Evolutionary conservation across 2,888 invertebrate genomes (phyloP).

Genomic region (Slavum lentiscoides): DNA sequence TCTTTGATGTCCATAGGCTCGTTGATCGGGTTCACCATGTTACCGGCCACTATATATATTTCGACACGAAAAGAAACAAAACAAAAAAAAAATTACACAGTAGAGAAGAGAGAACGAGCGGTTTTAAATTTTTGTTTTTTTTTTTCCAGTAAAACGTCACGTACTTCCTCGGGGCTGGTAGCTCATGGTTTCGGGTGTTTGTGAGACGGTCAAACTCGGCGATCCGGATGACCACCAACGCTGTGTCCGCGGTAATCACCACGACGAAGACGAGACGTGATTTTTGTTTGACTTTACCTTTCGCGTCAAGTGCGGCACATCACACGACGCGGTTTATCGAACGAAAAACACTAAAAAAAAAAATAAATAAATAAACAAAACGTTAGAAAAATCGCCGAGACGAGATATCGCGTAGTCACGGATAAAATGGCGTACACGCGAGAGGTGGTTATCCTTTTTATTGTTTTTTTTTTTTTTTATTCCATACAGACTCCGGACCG

Average conservation of each 20-base stretch:
- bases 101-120: neutral
- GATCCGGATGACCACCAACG: too few species aligned
- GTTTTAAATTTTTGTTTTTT: too few species aligned
- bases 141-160: neutral
- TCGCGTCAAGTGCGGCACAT: too few species aligned
- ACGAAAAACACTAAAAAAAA: neutral
- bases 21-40: slow-evolving; percentile 43
- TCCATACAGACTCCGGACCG: neutral
- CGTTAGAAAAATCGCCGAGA: neutral
- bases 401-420: neutral
- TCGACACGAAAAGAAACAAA: neutral
- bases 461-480: slow-evolving; percentile 10
- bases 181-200: slow-evolving; percentile 19
- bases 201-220: too few species aligned
- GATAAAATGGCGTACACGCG: slow-evolving; percentile 34
- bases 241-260: too few species aligned
- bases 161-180: slow-evolving; percentile 41
- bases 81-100: neutral
- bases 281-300: too few species aligned
- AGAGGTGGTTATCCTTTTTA: neutral
- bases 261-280: too few species aligned
- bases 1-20: slow-evolving; percentile 63
- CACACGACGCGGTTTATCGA: neutral
- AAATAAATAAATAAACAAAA: neutral
- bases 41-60: slow-evolving; percentile 5